phyloP scores from a whole-genome alignment of 2,888 invertebrate genomes.

The Diarsia dahlii region DNA sequence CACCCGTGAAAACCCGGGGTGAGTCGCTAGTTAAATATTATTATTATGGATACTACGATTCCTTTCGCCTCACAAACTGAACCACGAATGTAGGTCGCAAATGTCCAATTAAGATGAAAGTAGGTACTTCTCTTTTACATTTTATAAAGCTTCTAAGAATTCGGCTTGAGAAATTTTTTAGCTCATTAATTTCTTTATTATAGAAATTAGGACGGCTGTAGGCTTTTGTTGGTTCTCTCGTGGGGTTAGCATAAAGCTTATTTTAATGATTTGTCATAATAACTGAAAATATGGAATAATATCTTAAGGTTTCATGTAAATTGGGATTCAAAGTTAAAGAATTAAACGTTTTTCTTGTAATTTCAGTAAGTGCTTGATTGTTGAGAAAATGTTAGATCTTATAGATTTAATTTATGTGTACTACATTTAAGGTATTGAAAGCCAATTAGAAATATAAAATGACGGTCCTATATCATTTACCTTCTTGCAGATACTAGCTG shows the following conservation, averaged over 20 bases:
- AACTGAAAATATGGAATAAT: slow-evolving; percentile 9
- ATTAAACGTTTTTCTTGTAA: not conserved
- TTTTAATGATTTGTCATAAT: not conserved
- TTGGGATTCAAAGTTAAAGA: not conserved
- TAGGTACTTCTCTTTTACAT: slow-evolving; percentile 19
- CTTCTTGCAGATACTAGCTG: no score
- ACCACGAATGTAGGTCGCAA: slow-evolving; percentile 37
- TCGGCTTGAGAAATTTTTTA: slow-evolving; percentile 43
- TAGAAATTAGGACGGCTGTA: slow-evolving; percentile 3
- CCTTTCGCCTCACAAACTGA: slow-evolving; percentile 18
- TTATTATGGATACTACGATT: not conserved
- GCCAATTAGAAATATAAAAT: not conserved
- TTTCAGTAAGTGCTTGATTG: not conserved
- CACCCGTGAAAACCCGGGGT: not conserved
- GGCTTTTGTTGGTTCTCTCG: slow-evolving; percentile 5
- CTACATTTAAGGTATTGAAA: not conserved
- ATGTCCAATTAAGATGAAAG: slow-evolving; percentile 60
- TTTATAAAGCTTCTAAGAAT: slow-evolving; percentile 26
- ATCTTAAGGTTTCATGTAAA: slow-evolving; percentile 2
- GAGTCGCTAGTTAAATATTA: not conserved
- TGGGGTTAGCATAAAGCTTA: not conserved
- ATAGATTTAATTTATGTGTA: not conserved
- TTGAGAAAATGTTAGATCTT: not conserved
- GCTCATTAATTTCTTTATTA: slow-evolving; percentile 56
- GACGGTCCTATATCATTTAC: no score